Percentiles rank a stretch among this genome's conserved stretches.
Conservation (phyloP, 2,113 vertebrate species). For the Crypturellus undulatus region DNA sequence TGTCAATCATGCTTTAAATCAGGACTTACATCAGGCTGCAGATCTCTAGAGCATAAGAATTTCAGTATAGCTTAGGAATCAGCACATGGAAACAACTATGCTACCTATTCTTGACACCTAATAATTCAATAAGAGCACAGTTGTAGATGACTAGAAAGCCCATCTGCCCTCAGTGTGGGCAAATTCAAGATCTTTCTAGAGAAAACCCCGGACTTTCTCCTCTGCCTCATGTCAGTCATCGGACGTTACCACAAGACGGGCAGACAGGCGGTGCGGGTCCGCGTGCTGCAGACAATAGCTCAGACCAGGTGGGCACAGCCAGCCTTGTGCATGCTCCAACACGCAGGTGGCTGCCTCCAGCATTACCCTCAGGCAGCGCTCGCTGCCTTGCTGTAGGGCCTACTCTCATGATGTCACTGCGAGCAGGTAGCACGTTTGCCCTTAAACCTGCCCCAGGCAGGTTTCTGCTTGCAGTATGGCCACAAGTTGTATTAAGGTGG, state of each 20-base stretch:
- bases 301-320: fast-evolving
- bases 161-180: not conserved
- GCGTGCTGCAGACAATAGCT: no score
- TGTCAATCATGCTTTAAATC: not conserved
- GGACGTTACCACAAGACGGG: not conserved
- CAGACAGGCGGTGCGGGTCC: not conserved
- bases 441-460: not conserved
- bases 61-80: not conserved
- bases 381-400: not conserved
- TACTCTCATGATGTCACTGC: not conserved
- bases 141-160: not conserved
- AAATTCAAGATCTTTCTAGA: not conserved
- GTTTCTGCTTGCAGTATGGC: fast-evolving
- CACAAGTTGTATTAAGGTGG: not conserved
- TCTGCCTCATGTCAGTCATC: not conserved
- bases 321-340: not conserved
- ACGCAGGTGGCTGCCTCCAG: no score
- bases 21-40: not conserved
- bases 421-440: not conserved
- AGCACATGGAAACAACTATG: fast-evolving
- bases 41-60: not conserved
- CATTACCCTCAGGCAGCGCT: fast-evolving
- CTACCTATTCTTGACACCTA: not conserved
- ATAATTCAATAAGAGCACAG: not conserved
- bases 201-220: not conserved